Base-by-base conservation (phyloP, 1,140 invertebrate species). In the Drosophila murphyi region DNA sequence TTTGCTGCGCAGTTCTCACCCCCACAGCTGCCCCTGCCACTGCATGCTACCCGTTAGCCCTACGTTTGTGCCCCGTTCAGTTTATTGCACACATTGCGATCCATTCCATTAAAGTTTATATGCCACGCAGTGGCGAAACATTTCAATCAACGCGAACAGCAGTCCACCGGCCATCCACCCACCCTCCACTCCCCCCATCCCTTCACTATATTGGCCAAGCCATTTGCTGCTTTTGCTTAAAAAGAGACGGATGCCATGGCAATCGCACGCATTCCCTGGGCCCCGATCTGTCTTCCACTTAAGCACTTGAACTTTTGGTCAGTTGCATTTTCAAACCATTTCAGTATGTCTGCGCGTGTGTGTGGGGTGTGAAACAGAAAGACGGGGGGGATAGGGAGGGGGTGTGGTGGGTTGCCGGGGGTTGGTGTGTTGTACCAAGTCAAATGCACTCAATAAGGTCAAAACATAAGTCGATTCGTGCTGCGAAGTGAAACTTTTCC, bases 41-140 rank as follows among this genome's bases (percentile, higher is more conserved):
- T 20, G 20, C 20, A 20, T 20, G 20, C 7, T 6, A 12, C 12
- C 31, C 28, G 3, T n/a, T 43, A 1, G 2, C n/a, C 37, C 4
- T 39, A 8, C 6, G 37, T 20, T 59, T 32, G 10, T 6, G 20
- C 28, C 32, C 72, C 4, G 51, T 76, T 51, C 64, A 81, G 81
- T 86, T 81, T 86, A 86, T 86, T 75, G 72, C 72, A 75, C 76
- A 78, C 72, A 71, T 62, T 59, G 79, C 79, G 57, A 59, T 60
- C 65, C 77, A 80, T 78, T 86, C 82, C 78, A 85, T 86, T 81
- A 86, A 86, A 86, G 74, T 86, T 86, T 69, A 86, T 78, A 75
- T 82, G 82, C 67, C 60, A 76, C 61, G 78, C 74, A 59, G 71
- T 75, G 71, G 77, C 81, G 67, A 80, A 86, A 80, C 82, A 85